Evolutionary conservation across 2,113 vertebrate genomes (phyloP), one percentile per base, ranked within the genome.

Genomic region (Romanogobio albipinnatus): DNA sequence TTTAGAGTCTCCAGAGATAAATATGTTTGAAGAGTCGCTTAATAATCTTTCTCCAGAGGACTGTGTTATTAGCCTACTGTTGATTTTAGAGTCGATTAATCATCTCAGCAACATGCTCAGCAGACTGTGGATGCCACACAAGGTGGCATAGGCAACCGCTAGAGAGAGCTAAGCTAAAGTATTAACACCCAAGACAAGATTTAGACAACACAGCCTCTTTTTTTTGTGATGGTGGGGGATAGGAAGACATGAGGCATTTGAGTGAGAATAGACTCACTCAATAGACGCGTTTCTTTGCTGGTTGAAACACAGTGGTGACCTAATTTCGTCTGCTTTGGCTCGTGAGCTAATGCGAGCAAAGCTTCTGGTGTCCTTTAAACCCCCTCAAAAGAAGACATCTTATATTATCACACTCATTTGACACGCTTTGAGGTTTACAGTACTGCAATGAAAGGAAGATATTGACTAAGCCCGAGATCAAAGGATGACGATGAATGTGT

Each of bases 111-210:
- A 14, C 73, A 86, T 39, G 39, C 64, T 58, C 51, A 51, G 56
- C 49, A 64, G 80, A 58, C 61, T 51, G 24, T 71, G 49, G 43
- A 86, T n/a, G 51, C 59, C 76, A 73, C 47, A 49, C 36, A 64
- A 39, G 33, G 75, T 85, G 74, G 73, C 43, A 47, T 10, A 66
- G 49, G 15, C 58, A 56, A 58, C 62, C 24, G 8, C 83, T 56
- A n/a, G 62, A 49, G 39, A 66, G 53, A 62, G 53, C 29, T 26
- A 58, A 33, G 61, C 81, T 84, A 5, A 78, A 84, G 78, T 76
- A 81, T 86, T 80, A 83, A 71, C 68, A 59, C 19, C 47, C 39
- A 68, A 13, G 75, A 84, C 36, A 71, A 84, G 64, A 83, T 73
- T 49, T 29, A 29, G 51, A 70, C 9, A 58, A 62, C 17, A 53